phyloP scores from a whole-genome alignment of 2,888 invertebrate genomes.

The Macropis europaea region DNA sequence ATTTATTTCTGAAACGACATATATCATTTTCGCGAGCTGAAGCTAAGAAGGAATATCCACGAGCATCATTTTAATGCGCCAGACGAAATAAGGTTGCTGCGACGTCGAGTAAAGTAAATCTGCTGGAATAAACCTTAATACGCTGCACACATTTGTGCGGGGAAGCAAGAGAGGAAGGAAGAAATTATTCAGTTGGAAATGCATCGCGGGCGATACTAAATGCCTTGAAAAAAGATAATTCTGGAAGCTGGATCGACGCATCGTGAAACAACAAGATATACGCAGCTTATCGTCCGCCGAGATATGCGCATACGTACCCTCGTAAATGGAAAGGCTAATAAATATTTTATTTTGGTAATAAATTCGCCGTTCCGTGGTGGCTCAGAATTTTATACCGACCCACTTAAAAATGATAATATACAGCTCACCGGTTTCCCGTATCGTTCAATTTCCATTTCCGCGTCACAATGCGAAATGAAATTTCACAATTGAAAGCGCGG shows the following conservation, averaged over 20 bases:
- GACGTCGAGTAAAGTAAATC: slow-evolving; percentile 7
- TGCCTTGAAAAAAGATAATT: background rate
- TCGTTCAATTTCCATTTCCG: too few species aligned
- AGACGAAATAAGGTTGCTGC: slow-evolving; percentile 4
- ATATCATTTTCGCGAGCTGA: background rate
- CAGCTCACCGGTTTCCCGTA: too few species aligned
- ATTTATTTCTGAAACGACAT: background rate
- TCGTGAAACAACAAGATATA: too few species aligned
- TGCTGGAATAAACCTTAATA: slow-evolving; percentile 16
- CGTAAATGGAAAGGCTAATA: too few species aligned
- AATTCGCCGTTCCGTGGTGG: background rate
- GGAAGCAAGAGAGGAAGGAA: background rate
- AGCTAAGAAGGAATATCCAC: background rate
- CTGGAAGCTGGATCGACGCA: too few species aligned
- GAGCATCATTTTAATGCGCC: background rate
- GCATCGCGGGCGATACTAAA: background rate
- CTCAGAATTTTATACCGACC: background rate
- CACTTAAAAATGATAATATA: too few species aligned
- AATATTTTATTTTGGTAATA: background rate
- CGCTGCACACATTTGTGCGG: background rate
- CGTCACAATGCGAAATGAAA: too few species aligned
- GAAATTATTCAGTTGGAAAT: background rate
- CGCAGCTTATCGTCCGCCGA: too few species aligned
- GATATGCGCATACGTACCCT: too few species aligned
- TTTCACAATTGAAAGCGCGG: too few species aligned